Percentiles rank a stretch among this genome's conserved stretches.
Evolutionary conservation across 2,113 vertebrate species (phyloP).

Genomic region (Lethenteron reissneri): DNA sequence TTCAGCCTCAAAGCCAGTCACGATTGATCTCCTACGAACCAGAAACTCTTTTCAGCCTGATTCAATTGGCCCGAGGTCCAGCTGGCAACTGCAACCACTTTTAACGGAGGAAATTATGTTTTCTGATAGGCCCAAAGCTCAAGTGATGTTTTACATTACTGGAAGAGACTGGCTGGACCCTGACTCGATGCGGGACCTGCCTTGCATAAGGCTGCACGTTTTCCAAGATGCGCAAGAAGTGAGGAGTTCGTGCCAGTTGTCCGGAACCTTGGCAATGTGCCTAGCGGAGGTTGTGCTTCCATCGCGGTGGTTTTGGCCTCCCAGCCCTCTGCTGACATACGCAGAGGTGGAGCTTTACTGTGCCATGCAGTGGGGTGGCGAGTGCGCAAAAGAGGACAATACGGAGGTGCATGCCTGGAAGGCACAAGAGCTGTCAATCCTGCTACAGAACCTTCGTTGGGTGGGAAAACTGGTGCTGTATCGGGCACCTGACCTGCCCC

Average conservation of each 20-base stretch:
- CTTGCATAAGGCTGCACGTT: constrained; percentile 65
- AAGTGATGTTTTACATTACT: constrained; percentile 86
- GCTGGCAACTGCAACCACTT: too few relatives aligned
- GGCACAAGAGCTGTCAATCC: constrained; percentile 38
- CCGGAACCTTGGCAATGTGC: constrained; percentile 61
- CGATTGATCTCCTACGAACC: too few relatives aligned
- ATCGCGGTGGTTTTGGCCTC: constrained; percentile 56
- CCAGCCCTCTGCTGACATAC: constrained; percentile 25
- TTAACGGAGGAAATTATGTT: too few relatives aligned
- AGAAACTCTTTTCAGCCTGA: too few relatives aligned
- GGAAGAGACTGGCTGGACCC: constrained; percentile 92
- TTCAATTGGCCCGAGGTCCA: too few relatives aligned
- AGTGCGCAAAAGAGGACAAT: constrained; percentile 31
- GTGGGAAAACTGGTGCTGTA: constrained; percentile 82
- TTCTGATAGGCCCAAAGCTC: constrained; percentile 30
- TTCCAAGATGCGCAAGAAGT: constrained; percentile 64
- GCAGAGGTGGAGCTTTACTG: constrained; percentile 78
- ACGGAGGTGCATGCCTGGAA: constrained; percentile 17
- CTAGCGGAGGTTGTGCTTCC: constrained; percentile 67
- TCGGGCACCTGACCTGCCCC: constrained; percentile 35
- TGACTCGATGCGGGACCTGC: constrained; percentile 46
- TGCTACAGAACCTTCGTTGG: constrained; percentile 71
- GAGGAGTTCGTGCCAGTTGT: constrained; percentile 62
- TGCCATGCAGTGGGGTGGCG: constrained; percentile 42
- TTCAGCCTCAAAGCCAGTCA: too few relatives aligned